Evolutionary conservation across 2,888 invertebrate species (phyloP), one percentile per base, ranked within the genome.

Genomic region (Hyposoter didymator): DNA sequence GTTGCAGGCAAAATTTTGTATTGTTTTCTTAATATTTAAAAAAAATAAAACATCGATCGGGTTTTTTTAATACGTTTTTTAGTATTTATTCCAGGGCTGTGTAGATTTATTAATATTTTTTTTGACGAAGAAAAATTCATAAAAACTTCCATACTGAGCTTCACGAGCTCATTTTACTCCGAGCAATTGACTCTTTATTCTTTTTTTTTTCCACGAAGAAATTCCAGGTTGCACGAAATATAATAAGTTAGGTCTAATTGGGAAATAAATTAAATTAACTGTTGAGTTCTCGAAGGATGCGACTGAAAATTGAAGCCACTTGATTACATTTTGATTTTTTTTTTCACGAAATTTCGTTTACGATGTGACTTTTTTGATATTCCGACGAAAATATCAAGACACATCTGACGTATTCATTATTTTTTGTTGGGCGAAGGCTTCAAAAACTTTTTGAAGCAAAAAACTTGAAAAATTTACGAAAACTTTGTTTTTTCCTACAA

Each of bases 41-140:
- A 2, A 19, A 52, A 8, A 22, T 55, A 8, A 1, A 22, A 22
- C 22, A 22, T 10, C 3, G 22, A 10, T 22, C 22, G 22, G 1
- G 17, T 55, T 55, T 55, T 55, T 55, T 55, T 10, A 19, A 55
- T 55, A 8, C 22, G 7, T 10, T 55, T 10, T 10, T 1, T 22
- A 55, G 22, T 8, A 19, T 28, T 28, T 28, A 8, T 14, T 59
- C 14, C 12, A 14, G 14, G 5, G 10, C 14, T 59, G 5, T 14
- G 2, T 12, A 5, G 12, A 14, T 55, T 55, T 55, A 22, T 28
- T 55, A 12, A 28, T 55, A 28, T 14, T 1, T 22, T 4, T 55
- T 55, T 55, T 28, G 28, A 22, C 55, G 22, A 55, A 55, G 55
- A 59, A 59, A 59, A 59, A 59, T 59, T 59, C 59, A 59, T 59